Evolutionary conservation across 1,140 invertebrate genomes (phyloP).

Genomic region (Muscidifurax raptorellus): DNA sequence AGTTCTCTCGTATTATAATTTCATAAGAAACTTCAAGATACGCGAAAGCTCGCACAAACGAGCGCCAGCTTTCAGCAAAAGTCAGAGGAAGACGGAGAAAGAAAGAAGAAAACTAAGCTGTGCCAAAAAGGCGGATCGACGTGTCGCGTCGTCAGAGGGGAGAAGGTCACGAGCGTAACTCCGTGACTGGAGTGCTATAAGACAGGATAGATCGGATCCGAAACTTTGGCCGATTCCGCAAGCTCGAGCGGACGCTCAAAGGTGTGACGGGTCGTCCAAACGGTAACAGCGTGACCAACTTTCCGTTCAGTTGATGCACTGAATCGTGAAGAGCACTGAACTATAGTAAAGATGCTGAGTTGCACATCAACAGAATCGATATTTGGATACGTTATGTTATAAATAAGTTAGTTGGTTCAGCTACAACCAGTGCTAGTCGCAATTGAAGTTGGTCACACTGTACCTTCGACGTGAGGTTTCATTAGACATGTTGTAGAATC

Average conservation of each 20-base stretch:
- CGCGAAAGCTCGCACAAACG: neutral
- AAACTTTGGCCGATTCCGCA: neutral
- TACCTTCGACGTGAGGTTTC: too few relatives aligned
- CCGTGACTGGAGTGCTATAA: slow-evolving; percentile 14
- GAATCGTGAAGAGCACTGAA: neutral
- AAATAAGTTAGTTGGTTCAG: too few relatives aligned
- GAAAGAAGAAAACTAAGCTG: neutral
- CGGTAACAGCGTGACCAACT: neutral
- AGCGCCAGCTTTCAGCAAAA: neutral
- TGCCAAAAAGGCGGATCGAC: neutral
- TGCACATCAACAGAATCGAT: too few relatives aligned
- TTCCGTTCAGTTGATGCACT: neutral
- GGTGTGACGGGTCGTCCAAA: neutral
- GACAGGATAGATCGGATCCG: neutral
- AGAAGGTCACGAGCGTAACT: neutral
- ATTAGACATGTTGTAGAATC: too few relatives aligned
- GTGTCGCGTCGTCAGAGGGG: neutral
- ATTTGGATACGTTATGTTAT: too few relatives aligned
- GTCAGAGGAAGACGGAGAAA: neutral
- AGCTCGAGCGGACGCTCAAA: neutral
- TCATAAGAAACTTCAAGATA: neutral
- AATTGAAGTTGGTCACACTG: too few relatives aligned
- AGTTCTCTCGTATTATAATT: neutral
- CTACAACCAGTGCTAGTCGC: too few relatives aligned
- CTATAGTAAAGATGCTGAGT: too few relatives aligned